These are phyloP conservation scores for Tetranychus piercei DNA, from an alignment of 2,888 invertebrate genomes.

Conservation along the genomic window DNA sequence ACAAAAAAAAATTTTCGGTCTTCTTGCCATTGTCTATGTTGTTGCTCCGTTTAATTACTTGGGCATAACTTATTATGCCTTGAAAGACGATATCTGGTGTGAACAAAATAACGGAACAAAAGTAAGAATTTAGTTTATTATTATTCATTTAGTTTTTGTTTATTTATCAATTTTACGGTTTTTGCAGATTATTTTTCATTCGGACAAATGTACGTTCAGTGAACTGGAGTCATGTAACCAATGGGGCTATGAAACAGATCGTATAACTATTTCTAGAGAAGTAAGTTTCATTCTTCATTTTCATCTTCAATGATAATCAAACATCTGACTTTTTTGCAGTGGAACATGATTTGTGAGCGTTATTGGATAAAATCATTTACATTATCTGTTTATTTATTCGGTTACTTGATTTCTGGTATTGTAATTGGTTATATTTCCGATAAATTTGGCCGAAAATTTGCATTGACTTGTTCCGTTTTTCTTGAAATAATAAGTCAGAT, in stretches of 20 bases:
- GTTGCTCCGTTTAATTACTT: slow-evolving; percentile 13
- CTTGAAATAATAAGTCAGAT: slow-evolving; percentile 22
- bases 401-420: slow-evolving; percentile 8
- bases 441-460: slow-evolving; percentile 10
- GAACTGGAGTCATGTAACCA: neutral
- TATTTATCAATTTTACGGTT: neutral
- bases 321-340: neutral
- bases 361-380: slow-evolving; percentile 11
- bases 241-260: neutral
- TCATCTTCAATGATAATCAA: neutral
- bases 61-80: slow-evolving; percentile 13
- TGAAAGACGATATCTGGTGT: slow-evolving; percentile 15
- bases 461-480: slow-evolving; percentile 8
- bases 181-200: neutral
- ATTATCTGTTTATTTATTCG: neutral
- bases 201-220: neutral
- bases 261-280: neutral
- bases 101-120: neutral
- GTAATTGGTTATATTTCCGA: slow-evolving; percentile 10
- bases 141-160: neutral
- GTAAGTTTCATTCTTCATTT: neutral
- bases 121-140: neutral
- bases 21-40: slow-evolving; percentile 1
- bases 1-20: slow-evolving; percentile 12
- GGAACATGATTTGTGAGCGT: slow-evolving; percentile 14